A percentile compares a stretch with the other conserved stretches of the same genome.
Evolutionary conservation across 2,888 invertebrate species (phyloP).

Genomic region (Spodoptera picta): DNA sequence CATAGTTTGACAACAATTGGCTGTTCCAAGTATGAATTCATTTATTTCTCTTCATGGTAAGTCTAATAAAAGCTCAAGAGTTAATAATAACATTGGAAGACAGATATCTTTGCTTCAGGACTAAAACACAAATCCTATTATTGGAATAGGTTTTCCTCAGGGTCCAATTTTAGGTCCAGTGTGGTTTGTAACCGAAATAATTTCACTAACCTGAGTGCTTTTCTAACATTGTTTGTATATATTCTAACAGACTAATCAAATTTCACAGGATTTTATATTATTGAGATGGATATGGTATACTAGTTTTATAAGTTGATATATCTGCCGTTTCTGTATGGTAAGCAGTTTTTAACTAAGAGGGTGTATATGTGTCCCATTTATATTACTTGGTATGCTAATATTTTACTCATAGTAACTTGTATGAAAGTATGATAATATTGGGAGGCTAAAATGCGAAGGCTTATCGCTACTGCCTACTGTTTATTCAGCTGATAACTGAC

Average conservation of each 20-base stretch:
- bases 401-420: background rate
- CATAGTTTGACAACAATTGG: too few species aligned
- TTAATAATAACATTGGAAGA: too few species aligned
- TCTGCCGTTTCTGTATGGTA: conserved; percentile 12
- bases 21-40: too few species aligned
- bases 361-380: conserved; percentile 1
- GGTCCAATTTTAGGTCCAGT: conserved; percentile 6
- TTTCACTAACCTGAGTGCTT: background rate
- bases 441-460: conserved; percentile 1
- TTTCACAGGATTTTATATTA: too few species aligned
- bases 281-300: too few species aligned
- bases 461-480: conserved; percentile 2
- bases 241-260: too few species aligned
- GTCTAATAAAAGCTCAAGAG: too few species aligned
- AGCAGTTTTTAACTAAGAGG: conserved; percentile 7
- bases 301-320: too few species aligned
- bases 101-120: too few species aligned
- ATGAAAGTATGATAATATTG: background rate
- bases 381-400: background rate
- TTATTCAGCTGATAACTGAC: too few species aligned
- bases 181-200: background rate
- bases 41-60: too few species aligned
- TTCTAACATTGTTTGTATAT: background rate
- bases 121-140: background rate
- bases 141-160: background rate